These are phyloP conservation scores for Cyanoramphus novaezelandiae DNA, from an alignment of 2,113 vertebrate species.

Conservation along the genomic window DNA sequence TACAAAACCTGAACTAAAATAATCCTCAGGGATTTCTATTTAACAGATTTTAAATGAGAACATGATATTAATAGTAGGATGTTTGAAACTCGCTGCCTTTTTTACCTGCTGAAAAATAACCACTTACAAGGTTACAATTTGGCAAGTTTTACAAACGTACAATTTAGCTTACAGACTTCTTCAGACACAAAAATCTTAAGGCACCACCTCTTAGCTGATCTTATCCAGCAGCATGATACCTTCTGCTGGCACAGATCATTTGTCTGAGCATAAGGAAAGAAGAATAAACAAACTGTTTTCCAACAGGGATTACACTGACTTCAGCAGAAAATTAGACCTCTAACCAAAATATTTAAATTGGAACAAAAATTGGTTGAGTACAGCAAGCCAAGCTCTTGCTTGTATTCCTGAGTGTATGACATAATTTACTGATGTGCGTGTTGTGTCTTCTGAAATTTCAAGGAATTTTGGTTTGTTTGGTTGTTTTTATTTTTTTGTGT, in stretches of 20 bases:
- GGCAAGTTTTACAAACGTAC: rapidly evolving
- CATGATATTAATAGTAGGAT: not conserved
- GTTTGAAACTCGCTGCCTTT: not conserved
- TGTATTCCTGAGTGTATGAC: not conserved
- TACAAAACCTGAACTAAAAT: not conserved
- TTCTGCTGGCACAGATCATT: not conserved
- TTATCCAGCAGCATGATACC: not conserved
- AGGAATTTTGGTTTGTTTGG: not conserved
- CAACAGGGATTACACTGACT: not conserved
- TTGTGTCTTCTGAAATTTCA: not conserved
- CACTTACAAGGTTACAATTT: not conserved
- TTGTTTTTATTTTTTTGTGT: not conserved
- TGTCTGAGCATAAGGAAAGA: not conserved
- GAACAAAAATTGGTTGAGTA: not conserved
- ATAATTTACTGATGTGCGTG: not conserved
- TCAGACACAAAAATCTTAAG: not conserved
- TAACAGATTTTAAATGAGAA: not conserved
- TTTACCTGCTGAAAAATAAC: not conserved
- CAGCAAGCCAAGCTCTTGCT: not conserved
- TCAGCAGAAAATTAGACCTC: not conserved
- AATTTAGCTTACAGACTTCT: not conserved
- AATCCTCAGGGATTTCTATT: not conserved
- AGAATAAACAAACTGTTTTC: not conserved
- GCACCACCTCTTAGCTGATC: not conserved
- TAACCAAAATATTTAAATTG: slow-evolving; percentile 51